Percentiles rank a stretch among this genome's conserved stretches.
These are phyloP conservation scores for Hipparchia semele DNA, from an alignment of 2,888 invertebrate species.

Conservation along the genomic window DNA sequence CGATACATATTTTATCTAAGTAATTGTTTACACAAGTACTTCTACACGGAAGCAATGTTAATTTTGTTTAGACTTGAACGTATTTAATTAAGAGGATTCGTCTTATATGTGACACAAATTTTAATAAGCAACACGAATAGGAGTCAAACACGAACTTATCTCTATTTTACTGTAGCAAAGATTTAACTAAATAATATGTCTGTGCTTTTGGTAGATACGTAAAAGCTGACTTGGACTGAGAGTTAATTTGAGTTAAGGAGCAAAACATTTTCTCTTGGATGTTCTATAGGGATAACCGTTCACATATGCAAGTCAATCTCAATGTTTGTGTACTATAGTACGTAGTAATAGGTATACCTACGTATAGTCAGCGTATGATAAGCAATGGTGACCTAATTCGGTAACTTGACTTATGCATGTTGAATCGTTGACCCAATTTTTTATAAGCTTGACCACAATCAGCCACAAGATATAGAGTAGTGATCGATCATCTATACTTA, in stretches of 20 bases:
- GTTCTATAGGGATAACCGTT: conserved; percentile 6
- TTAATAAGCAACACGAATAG: not conserved
- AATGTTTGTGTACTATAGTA: not conserved
- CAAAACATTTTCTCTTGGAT: not conserved
- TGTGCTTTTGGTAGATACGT: no score
- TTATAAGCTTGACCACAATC: not conserved
- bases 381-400: conserved; percentile 14
- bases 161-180: no score
- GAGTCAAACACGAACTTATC: no score
- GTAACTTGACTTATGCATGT: conserved; percentile 9
- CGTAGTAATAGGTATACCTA: not conserved
- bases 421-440: conserved; percentile 1
- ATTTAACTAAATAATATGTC: no score
- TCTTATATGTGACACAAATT: not conserved
- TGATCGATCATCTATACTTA: not conserved
- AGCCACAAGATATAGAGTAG: not conserved
- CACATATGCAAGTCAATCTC: conserved; percentile 20
- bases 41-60: conserved; percentile 17
- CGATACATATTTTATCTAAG: conserved; percentile 35
- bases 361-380: not conserved
- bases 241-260: not conserved
- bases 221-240: not conserved
- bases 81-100: not conserved
- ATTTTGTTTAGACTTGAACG: conserved; percentile 26
- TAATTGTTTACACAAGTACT: conserved; percentile 31